phyloP scores from a whole-genome alignment of 2,888 invertebrate species.

The Eupithecia inturbata region DNA sequence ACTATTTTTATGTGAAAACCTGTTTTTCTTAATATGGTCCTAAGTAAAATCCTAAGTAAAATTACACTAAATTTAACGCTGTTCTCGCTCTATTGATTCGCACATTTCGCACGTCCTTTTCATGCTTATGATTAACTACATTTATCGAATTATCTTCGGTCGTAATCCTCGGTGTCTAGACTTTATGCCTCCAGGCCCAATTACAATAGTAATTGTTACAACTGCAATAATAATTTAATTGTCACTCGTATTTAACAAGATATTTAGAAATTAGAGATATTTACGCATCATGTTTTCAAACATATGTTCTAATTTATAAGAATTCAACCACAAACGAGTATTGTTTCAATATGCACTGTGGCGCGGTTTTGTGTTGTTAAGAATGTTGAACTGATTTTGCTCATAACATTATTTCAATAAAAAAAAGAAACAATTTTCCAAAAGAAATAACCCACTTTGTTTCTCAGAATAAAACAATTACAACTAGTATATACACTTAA shows the following conservation, averaged over 20 bases:
- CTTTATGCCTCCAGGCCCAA: not conserved
- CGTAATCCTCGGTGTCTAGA: not conserved
- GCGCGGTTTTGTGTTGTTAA: not conserved
- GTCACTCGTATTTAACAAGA: not conserved
- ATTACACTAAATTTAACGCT: too few species aligned
- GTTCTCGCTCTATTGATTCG: too few species aligned
- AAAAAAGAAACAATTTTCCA: not conserved
- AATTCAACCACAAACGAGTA: too few species aligned
- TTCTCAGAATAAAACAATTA: not conserved
- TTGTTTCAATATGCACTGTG: too few species aligned
- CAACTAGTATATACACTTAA: too few species aligned
- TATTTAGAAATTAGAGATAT: not conserved
- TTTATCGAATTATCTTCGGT: not conserved
- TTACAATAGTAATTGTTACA: slow-evolving; percentile 4
- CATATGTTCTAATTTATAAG: too few species aligned
- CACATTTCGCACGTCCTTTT: not conserved
- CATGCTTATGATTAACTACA: not conserved
- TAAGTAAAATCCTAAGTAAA: too few species aligned
- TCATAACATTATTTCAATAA: not conserved
- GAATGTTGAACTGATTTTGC: not conserved
- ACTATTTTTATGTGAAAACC: too few species aligned
- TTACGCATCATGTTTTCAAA: not conserved
- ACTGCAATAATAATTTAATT: not conserved
- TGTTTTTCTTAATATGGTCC: too few species aligned
- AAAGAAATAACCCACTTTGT: not conserved